phyloP scores from a whole-genome alignment of 2,888 invertebrate species.

The Drosophila rubida region DNA sequence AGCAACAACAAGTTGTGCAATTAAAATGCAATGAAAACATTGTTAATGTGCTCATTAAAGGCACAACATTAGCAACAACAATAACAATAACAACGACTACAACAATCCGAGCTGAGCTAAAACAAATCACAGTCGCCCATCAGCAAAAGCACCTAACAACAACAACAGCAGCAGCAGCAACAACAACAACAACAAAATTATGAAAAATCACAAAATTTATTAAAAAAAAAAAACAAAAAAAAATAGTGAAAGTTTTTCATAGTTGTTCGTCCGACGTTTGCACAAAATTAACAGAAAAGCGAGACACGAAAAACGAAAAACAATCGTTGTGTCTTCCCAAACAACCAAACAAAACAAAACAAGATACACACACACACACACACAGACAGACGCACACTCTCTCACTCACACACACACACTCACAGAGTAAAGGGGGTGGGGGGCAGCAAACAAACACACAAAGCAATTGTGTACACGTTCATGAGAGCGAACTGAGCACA shows the following conservation, averaged over 20 bases:
- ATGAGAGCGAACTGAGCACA: slow-evolving; percentile 26
- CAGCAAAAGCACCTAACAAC: slow-evolving; percentile 33
- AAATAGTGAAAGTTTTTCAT: slow-evolving; percentile 80
- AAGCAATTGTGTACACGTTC: slow-evolving; percentile 2
- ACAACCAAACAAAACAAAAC: slow-evolving; percentile 24
- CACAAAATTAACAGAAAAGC: slow-evolving; percentile 75
- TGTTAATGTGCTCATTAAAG: slow-evolving; percentile 63
- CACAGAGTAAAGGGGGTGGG: too few relatives aligned
- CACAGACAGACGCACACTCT: slow-evolving; percentile 25
- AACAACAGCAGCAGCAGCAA: slow-evolving; percentile 24
- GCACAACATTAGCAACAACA: not conserved
- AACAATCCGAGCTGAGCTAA: slow-evolving; percentile 24
- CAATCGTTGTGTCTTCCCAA: slow-evolving; percentile 50
- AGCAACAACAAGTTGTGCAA: slow-evolving; percentile 40
- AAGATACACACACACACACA: slow-evolving; percentile 25
- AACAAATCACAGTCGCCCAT: slow-evolving; percentile 54
- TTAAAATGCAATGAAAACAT: slow-evolving; percentile 66
- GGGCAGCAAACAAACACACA: slow-evolving; percentile 4
- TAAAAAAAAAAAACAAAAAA: slow-evolving; percentile 60
- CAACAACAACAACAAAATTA: slow-evolving; percentile 64
- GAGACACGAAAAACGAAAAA: slow-evolving; percentile 67
- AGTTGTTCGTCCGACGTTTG: slow-evolving; percentile 55
- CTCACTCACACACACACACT: not conserved
- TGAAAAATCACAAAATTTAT: slow-evolving; percentile 78
- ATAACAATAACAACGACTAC: slow-evolving; percentile 13